Evolutionary conservation across 2,797 vertebrate species (phyloP).

Genomic region (Tadarida brasiliensis): DNA sequence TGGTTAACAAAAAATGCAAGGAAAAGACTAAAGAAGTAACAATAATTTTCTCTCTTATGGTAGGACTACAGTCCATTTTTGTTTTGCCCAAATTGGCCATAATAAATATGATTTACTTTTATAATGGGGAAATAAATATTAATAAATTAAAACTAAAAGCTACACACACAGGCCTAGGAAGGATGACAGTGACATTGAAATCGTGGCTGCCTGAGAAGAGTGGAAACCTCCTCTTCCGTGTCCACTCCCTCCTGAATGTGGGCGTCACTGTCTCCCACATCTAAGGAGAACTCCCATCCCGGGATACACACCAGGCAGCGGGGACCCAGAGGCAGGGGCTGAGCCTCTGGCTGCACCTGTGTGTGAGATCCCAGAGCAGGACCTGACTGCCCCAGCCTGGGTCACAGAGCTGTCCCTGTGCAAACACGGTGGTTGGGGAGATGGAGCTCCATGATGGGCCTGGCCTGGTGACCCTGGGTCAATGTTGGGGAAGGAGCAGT

Average conservation of each 20-base stretch:
- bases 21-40: not conserved
- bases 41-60: not conserved
- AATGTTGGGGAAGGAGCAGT: not conserved
- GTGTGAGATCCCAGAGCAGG: not conserved
- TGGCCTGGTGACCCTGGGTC: rapidly evolving
- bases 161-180: not conserved
- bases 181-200: not conserved
- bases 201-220: not conserved
- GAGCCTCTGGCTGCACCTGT: not conserved
- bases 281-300: not conserved
- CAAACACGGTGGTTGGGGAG: not conserved
- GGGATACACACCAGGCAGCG: too few species aligned
- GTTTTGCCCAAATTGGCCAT: not conserved
- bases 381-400: not conserved
- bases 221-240: not conserved
- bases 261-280: not conserved
- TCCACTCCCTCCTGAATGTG: not conserved
- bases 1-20: not conserved
- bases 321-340: not conserved
- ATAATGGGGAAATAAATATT: not conserved
- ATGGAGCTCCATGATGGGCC: not conserved
- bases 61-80: not conserved
- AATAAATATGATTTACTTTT: not conserved
- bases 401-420: not conserved
- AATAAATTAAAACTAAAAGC: not conserved